Evolutionary conservation across 2,113 vertebrate species (phyloP), one percentile per base, ranked within the genome.

Genomic region (Tupaia tana): DNA sequence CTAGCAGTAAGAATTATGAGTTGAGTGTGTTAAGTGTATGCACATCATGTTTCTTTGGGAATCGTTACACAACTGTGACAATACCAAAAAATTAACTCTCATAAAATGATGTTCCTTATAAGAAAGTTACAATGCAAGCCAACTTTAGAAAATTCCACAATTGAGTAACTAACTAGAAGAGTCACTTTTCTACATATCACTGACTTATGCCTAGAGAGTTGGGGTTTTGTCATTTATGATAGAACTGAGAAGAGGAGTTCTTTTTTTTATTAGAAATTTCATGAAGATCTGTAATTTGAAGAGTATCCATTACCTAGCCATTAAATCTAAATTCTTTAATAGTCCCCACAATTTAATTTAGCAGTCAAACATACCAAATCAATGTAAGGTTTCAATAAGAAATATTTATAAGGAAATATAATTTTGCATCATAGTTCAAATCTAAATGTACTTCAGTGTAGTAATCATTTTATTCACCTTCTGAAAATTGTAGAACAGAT

Each of bases 371-470:
- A 74, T 4, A 74, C 10, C 86, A 95, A 82, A 84, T 84, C 61
- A 87, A 85, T 81, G 43, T 2, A 52, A 73, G n/a, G 22, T 78
- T 93, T 79, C 95, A 96, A 11, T 67, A 77, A 78, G 34, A 91
- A 90, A 93, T 63, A 93, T 63, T 91, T 43, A 73, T 64, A 93
- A 70, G 56, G 64, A 96, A 94, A 89, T 67, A 81, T 34, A 84
- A 77, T 85, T 95, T 71, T 69, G 59, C 16, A 90, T 82, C 43
- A 80, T 78, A 87, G 9, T 63, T 95, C 20, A 91, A 91, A 27
- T 82, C 5, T 67, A 71, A 95, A 87, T 31, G 31, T 89, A 56
- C 88, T 96, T 96, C 27, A 93, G 75, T 87, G 91, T 87, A 93
- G 67, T 85, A 95, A 96, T 90, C 64, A 94, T 82, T 66, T 75